Percentiles rank a stretch among this genome's conserved stretches.
phyloP scores from a whole-genome alignment of 2,797 vertebrate species.

The Sebastes vulpes region DNA sequence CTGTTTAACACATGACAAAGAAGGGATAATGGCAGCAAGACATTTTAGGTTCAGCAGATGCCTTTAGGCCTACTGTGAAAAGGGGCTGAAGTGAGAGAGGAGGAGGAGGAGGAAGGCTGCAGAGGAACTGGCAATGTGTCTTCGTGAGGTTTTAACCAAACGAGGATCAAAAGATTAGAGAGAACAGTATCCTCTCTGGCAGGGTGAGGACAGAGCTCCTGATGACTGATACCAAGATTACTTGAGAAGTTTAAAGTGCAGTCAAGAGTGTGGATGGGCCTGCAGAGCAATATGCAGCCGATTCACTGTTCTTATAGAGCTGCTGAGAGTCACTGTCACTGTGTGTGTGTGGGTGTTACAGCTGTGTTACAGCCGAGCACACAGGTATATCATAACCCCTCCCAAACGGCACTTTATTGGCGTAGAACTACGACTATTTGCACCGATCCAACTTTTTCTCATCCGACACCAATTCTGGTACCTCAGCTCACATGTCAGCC shows the following conservation, averaged over 20 bases:
- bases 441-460: neutral
- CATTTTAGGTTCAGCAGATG: constrained; percentile 61
- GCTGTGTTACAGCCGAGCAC: neutral
- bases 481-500: neutral
- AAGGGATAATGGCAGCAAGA: constrained; percentile 47
- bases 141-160: constrained; percentile 69
- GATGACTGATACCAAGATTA: constrained; percentile 64
- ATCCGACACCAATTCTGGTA: neutral
- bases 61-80: constrained; percentile 26
- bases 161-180: constrained; percentile 79
- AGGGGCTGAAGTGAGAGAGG: neutral
- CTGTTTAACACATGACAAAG: constrained; percentile 61
- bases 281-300: neutral
- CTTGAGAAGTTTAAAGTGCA: constrained; percentile 38
- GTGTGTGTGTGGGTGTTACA: neutral
- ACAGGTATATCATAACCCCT: neutral
- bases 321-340: neutral
- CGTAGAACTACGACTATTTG: neutral
- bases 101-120: neutral
- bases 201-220: constrained; percentile 42
- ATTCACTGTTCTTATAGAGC: neutral
- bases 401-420: neutral
- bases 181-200: constrained; percentile 50
- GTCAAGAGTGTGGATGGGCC: constrained; percentile 16
- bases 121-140: constrained; percentile 34